Conservation (phyloP, 37 sponge, comb jelly and placozoan species). For the Hexactinellida sp. region DNA sequence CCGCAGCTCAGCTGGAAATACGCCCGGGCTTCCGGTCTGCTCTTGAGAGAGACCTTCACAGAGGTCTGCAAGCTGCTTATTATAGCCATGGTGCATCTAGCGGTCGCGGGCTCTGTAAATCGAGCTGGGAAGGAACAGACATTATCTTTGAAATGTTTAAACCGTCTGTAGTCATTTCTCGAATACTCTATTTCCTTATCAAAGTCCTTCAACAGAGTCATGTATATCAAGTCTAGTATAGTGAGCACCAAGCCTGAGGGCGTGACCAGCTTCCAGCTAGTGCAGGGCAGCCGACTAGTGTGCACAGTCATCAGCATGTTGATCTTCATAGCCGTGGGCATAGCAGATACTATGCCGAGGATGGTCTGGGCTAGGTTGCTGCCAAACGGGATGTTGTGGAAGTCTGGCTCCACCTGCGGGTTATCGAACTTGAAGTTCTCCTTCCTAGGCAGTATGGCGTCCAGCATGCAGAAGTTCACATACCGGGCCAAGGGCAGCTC, state of each 20-base stretch:
- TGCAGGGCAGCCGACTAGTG: neutral
- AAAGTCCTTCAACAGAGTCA: neutral
- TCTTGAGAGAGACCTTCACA: neutral
- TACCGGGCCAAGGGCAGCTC: neutral
- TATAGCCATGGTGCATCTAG: neutral
- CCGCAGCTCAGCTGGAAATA: neutral
- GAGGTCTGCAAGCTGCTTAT: neutral
- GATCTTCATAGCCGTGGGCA: constrained; percentile 18
- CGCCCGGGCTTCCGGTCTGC: neutral
- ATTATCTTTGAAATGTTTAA: neutral
- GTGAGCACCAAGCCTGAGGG: neutral
- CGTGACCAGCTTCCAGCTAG: neutral
- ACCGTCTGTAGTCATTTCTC: neutral
- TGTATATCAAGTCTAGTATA: neutral
- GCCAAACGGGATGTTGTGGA: constrained; percentile 13
- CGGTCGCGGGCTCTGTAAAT: neutral
- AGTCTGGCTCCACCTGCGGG: neutral
- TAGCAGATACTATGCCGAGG: neutral
- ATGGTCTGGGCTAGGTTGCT: constrained; percentile 23
- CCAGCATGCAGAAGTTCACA: neutral
- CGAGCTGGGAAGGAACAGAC: neutral
- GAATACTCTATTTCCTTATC: neutral
- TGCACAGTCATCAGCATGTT: neutral
- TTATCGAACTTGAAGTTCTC: constrained; percentile 9
- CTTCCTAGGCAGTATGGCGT: neutral